phyloP scores from a whole-genome alignment of 2,113 vertebrate species.

The pig (Sus scrofa) region T2T-Sscrofa CM000819.6:9051501-9052000 shows the following conservation, averaged over 20 bases:
- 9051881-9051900: slow-evolving; percentile 88
- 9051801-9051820: slow-evolving; percentile 83
- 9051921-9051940: slow-evolving; percentile 88
- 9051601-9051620: slow-evolving; percentile 80
- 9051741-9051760: slow-evolving; percentile 87
- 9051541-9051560: slow-evolving; percentile 68
- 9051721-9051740: slow-evolving; percentile 85
- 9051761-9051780: slow-evolving; percentile 82
- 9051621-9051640: slow-evolving; percentile 82
- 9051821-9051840: slow-evolving; percentile 88
- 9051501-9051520: slow-evolving; percentile 85
- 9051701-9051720: slow-evolving; percentile 81
- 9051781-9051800: slow-evolving; percentile 82
- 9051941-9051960: slow-evolving; percentile 85
- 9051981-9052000: slow-evolving; percentile 86
- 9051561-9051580: slow-evolving; percentile 83
- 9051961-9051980: slow-evolving; percentile 86
- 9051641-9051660: slow-evolving; percentile 78
- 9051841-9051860: slow-evolving; percentile 88
- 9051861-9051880: slow-evolving; percentile 86
- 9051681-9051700: slow-evolving; percentile 82
- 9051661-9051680: slow-evolving; percentile 76
- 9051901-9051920: slow-evolving; percentile 87
- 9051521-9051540: slow-evolving; percentile 75
- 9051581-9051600: slow-evolving; percentile 80